Evolutionary conservation across 2,888 invertebrate genomes (phyloP).

Genomic region (Rutpela maculata): DNA sequence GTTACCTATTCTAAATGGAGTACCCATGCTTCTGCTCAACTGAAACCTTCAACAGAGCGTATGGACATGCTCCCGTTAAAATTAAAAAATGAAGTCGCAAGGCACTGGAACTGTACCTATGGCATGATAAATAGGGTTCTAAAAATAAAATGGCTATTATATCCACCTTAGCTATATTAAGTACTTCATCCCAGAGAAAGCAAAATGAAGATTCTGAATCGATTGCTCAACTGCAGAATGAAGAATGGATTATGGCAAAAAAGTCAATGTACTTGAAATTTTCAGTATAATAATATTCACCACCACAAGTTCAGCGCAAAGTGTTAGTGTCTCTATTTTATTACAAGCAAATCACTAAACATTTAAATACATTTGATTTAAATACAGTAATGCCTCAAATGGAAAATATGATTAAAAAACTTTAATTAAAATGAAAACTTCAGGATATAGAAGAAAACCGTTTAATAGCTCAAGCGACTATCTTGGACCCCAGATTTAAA

Average conservation of each 20-base stretch:
- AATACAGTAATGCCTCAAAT: constrained; percentile 37
- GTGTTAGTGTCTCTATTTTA: not conserved
- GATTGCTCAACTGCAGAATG: too few relatives aligned
- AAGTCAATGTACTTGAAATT: constrained; percentile 20
- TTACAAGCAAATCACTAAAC: constrained; percentile 42
- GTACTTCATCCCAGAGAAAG: too few relatives aligned
- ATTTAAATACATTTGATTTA: constrained; percentile 44
- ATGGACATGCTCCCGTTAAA: constrained; percentile 19
- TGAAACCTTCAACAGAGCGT: constrained; percentile 38
- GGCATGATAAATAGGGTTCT: too few relatives aligned
- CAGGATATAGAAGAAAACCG: constrained; percentile 38
- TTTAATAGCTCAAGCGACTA: constrained; percentile 47
- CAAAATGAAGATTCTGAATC: too few relatives aligned
- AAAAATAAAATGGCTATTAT: too few relatives aligned
- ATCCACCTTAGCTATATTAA: too few relatives aligned
- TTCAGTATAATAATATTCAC: constrained; percentile 46
- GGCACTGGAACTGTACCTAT: too few relatives aligned
- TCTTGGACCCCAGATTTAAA: constrained; percentile 49
- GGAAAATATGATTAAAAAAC: constrained; percentile 45
- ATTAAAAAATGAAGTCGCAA: constrained; percentile 44
- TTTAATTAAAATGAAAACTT: constrained; percentile 42
- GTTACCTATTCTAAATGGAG: constrained; percentile 34
- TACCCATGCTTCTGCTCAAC: constrained; percentile 43
- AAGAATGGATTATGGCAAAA: too few relatives aligned
- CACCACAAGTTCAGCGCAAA: constrained; percentile 46